Base-by-base conservation (phyloP, 2,888 invertebrate species). In the Mythimna ferrago region DNA sequence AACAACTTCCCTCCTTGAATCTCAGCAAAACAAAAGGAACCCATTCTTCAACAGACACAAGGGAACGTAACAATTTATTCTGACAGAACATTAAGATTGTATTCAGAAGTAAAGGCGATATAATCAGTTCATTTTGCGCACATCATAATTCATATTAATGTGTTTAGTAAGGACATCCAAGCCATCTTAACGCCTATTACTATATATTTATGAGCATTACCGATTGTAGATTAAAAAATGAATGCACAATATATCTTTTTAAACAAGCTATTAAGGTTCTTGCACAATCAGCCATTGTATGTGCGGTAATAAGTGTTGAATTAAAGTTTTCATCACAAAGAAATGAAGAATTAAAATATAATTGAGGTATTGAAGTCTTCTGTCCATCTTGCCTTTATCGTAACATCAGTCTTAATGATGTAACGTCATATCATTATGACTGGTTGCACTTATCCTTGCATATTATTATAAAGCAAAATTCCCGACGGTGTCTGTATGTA, bases 111-210 rank as follows among this genome's bases (percentile, higher is more conserved):
- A 56, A 73, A 53, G 53, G 57, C 38, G 85, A 86, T 86, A 84
- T 76, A 80, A 88, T 87, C 87, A 76, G 80, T 80, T 81, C 81
- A 83, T 78, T 76, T 83, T 78, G 81, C 74, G 71, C 79, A 82
- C 81, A 76, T 74, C 81, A 88, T 89, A 89, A 79, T 81, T 89
- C 85, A 89, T 82, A 80, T 75, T 88, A 88, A 89, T 87, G 86
- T 83, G 84, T 80, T 82, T 66, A 74, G 84, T 85, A 89, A 89
- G 89, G 89, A 86, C 89, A 87, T 86, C 84, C 77, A 72, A 80
- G 83, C 81, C 78, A 83, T 86, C 85, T 83, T 67, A 70, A 56
- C 62, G 51, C 58, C 80, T 76, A 82, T 87, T 83, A 84, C 69
- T 79, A 77, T 83, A 76, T 81, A 80, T 80, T 80, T 85, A 86